A percentile compares a stretch with the other conserved stretches of the same genome.
phyloP scores from a whole-genome alignment of 2,888 invertebrate genomes.

The Creontiades dilutus region DNA sequence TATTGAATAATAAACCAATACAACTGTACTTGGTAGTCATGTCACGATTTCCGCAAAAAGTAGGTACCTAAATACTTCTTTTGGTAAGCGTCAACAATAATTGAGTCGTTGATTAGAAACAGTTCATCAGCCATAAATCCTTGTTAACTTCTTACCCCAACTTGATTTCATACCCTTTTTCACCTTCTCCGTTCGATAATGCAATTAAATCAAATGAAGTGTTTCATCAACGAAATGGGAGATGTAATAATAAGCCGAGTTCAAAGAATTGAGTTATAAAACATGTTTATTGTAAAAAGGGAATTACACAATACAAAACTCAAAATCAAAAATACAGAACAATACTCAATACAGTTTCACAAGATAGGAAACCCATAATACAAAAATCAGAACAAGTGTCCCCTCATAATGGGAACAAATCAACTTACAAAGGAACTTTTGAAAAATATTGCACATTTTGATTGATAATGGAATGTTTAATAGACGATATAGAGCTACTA shows the following conservation, averaged over 20 bases:
- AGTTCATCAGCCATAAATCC: too few relatives aligned
- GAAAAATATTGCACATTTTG: slow-evolving; percentile 34
- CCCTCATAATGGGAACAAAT: neutral
- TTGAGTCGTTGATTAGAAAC: too few relatives aligned
- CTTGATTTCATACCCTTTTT: too few relatives aligned
- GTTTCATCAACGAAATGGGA: neutral
- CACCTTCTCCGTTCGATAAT: too few relatives aligned
- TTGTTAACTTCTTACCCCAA: too few relatives aligned
- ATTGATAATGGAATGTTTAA: slow-evolving; percentile 10
- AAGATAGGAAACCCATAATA: neutral
- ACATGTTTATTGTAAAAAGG: slow-evolving; percentile 36
- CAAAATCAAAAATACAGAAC: neutral
- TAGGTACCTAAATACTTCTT: too few relatives aligned
- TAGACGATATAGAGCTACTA: slow-evolving; percentile 35
- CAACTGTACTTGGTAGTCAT: too few relatives aligned
- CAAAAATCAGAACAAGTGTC: neutral
- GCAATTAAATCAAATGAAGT: too few relatives aligned
- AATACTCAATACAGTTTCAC: neutral
- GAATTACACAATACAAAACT: slow-evolving; percentile 31
- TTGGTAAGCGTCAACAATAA: too few relatives aligned
- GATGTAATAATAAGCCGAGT: neutral
- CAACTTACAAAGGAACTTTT: neutral
- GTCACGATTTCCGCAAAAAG: too few relatives aligned
- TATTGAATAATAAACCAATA: too few relatives aligned
- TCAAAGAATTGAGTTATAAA: neutral